Percentiles rank a stretch among this genome's conserved stretches.
phyloP scores from a whole-genome alignment of 2,888 invertebrate genomes.

The Eustalomyia histrio region DNA sequence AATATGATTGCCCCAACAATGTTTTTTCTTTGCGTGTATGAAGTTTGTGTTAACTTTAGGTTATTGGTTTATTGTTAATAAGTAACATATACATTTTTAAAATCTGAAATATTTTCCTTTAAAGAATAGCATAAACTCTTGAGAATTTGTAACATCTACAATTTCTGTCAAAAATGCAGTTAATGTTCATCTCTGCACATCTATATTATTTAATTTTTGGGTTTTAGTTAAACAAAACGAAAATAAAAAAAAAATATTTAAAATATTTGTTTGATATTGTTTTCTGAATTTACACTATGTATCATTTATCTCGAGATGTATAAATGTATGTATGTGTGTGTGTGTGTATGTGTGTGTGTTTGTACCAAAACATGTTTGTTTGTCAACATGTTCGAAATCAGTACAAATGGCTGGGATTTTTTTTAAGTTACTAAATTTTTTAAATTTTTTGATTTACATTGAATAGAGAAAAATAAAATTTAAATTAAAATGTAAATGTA shows the following conservation, averaged over 20 bases:
- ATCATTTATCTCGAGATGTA: conserved; percentile 36
- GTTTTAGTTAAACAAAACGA: conserved; percentile 18
- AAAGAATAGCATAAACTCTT: no score
- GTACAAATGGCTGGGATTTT: conserved; percentile 58
- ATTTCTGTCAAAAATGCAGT: no score
- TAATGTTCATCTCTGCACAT: conserved; percentile 1
- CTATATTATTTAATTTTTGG: conserved; percentile 15
- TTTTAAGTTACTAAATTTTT: conserved; percentile 49
- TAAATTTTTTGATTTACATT: conserved; percentile 61
- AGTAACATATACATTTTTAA: no score
- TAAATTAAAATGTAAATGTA: conserved; percentile 31
- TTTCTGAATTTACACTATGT: conserved; percentile 4
- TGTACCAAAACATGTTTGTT: not conserved
- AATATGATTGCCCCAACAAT: no score
- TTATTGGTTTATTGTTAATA: no score
- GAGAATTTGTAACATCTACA: no score
- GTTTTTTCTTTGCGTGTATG: no score
- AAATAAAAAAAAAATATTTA: conserved; percentile 41
- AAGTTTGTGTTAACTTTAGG: no score
- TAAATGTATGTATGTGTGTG: conserved; percentile 22
- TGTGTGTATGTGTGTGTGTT: not conserved
- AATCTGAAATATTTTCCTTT: no score
- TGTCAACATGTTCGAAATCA: conserved; percentile 39
- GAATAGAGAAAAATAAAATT: conserved; percentile 43
- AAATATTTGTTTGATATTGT: conserved; percentile 48